Conservation (phyloP, 2,888 invertebrate genomes). For the Cheilosia variabilis region DNA sequence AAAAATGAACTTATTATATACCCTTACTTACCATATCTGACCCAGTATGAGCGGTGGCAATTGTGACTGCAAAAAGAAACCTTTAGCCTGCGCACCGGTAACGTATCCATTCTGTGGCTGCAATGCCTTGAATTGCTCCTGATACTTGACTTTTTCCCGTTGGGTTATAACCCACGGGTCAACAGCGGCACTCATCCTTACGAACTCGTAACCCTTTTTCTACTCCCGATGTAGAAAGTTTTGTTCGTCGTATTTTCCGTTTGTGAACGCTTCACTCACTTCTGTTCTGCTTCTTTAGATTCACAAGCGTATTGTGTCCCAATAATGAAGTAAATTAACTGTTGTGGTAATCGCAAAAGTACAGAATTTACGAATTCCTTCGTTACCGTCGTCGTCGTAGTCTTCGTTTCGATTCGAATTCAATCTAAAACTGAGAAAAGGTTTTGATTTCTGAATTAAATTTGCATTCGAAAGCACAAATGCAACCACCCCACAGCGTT, state of each 20-base stretch:
- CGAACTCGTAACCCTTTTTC: conserved; percentile 28
- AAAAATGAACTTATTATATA: conserved; percentile 15
- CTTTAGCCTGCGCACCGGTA: conserved; percentile 96
- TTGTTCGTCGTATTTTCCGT: conserved; percentile 23
- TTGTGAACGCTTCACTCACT: conserved; percentile 56
- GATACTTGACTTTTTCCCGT: conserved; percentile 94
- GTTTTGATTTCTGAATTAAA: conserved; percentile 54
- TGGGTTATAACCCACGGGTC: conserved; percentile 96
- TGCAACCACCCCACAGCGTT: conserved; percentile 17
- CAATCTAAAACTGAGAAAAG: conserved; percentile 66
- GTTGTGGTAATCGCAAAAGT: conserved; percentile 29
- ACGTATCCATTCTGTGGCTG: conserved; percentile 94
- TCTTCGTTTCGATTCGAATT: conserved; percentile 44
- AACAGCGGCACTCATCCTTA: conserved; percentile 82
- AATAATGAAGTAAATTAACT: conserved; percentile 36
- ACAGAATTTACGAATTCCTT: not conserved
- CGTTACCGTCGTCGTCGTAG: conserved; percentile 21
- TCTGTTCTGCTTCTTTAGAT: conserved; percentile 44
- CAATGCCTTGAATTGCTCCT: conserved; percentile 94
- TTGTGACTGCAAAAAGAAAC: conserved; percentile 96
- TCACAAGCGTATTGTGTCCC: conserved; percentile 15
- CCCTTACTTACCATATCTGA: conserved; percentile 93
- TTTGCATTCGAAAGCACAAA: conserved; percentile 21
- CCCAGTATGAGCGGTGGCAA: conserved; percentile 94
- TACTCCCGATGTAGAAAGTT: conserved; percentile 34